Evolutionary conservation across 1,140 invertebrate genomes (phyloP), one percentile per base, ranked within the genome.

Genomic region (Eufriesea mexicana): DNA sequence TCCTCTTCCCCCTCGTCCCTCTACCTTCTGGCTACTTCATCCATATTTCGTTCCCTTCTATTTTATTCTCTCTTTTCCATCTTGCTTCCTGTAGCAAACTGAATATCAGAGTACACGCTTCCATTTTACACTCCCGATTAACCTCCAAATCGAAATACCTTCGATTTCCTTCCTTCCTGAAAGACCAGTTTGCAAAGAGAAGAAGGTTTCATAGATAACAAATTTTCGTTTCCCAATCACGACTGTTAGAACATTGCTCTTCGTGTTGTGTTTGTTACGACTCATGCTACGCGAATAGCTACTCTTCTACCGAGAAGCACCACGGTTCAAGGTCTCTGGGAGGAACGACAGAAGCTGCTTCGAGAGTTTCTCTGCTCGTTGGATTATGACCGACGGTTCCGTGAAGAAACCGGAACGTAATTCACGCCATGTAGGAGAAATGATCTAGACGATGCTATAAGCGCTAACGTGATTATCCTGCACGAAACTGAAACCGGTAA

Each of bases 311-410:
- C 59, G 12, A 57, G 62, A 57, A 66, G 16, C 49, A 45, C n/a
- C 28, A 54, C 51, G 62, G 62, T 82, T 82, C 71, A 67, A 82
- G 71, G 79, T 75, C 62, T 57, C 25, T 8, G 10, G 12, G 16
- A 51, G n/a, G 5, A 25, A 23, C n/a, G 49, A 49, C 57, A 74
- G 59, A 54, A 74, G 42, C 35, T 54, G 47, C 28, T 45, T n/a
- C 20, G 25, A 45, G 25, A 57, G 51, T 74, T 76, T 64, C 51
- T 35, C 42, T 64, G 55, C 54, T 71, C 77, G 64, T 61, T 51
- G 49, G 71, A 6, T 82, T 57, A 49, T 28, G 71, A 55, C 8
- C 28, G 28, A 14, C 2, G 20, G 42, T 79, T 59, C 54, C 49
- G n/a, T 5, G 66, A 79, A 61, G n/a, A 20, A 42, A 42, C 61